Evolutionary conservation across 2,113 vertebrate species (phyloP).

Genomic region (Tyrannus savana): DNA sequence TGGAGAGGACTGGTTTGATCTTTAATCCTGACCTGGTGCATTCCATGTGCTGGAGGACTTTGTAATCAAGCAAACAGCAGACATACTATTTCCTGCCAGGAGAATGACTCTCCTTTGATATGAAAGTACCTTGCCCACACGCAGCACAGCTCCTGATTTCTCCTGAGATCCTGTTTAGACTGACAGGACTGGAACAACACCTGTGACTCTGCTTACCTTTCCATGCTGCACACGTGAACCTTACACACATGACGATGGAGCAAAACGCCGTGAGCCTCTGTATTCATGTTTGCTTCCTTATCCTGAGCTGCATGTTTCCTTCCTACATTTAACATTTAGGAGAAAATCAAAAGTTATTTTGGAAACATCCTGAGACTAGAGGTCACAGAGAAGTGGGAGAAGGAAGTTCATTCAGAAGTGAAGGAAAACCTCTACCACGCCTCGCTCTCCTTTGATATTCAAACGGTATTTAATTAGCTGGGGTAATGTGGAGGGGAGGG

Average conservation of each 20-base stretch:
- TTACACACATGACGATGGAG: rapidly evolving
- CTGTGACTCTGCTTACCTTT: neutral
- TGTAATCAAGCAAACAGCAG: neutral
- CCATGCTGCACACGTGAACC: rapidly evolving
- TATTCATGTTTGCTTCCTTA: neutral
- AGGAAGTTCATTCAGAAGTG: conserved; percentile 36
- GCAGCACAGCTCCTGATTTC: neutral
- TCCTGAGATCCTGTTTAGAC: neutral
- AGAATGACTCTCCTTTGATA: neutral
- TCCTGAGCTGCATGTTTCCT: conserved; percentile 8
- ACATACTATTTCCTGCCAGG: neutral
- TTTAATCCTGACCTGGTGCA: neutral
- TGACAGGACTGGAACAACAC: neutral
- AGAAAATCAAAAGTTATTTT: conserved; percentile 67
- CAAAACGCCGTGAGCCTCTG: rapidly evolving
- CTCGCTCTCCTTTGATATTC: conserved; percentile 68
- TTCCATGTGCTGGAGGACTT: neutral
- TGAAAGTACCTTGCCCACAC: neutral
- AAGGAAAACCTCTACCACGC: conserved; percentile 56
- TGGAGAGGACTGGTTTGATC: neutral
- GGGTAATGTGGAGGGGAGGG: neutral
- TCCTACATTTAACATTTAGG: conserved; percentile 45
- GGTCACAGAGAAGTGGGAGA: conserved; percentile 55
- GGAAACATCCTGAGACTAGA: conserved; percentile 68
- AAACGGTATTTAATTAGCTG: conserved; percentile 67